These are phyloP conservation scores for Acanthiza pusilla DNA, from an alignment of 2,797 vertebrate species.

Conservation along the genomic window DNA sequence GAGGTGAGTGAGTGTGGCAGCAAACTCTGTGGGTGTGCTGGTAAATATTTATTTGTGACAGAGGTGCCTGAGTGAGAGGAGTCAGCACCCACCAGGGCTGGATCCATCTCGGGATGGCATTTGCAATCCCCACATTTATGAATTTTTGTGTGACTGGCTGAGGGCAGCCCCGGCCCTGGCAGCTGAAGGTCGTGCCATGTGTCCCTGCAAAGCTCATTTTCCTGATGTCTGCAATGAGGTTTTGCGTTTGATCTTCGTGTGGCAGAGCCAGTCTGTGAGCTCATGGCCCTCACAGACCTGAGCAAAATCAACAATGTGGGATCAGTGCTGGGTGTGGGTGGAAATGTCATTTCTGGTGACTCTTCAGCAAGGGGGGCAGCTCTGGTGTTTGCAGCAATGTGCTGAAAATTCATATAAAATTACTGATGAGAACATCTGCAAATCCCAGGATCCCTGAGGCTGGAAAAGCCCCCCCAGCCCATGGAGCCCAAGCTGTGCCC, in stretches of 20 bases:
- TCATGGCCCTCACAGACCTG: neutral
- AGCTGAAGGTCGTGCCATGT: constrained; percentile 4
- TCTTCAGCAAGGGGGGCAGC: too few relatives aligned
- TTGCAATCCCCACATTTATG: constrained; percentile 7
- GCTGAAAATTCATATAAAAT: neutral
- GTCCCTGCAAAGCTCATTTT: neutral
- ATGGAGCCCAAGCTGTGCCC: accelerated
- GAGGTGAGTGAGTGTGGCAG: neutral
- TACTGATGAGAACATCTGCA: neutral
- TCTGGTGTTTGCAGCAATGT: neutral
- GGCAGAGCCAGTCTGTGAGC: neutral
- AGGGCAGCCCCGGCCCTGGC: neutral
- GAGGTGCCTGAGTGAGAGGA: neutral
- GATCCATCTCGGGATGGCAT: neutral
- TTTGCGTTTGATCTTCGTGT: neutral
- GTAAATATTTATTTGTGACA: constrained; percentile 26
- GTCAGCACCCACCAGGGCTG: neutral
- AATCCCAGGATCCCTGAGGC: neutral
- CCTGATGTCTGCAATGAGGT: neutral
- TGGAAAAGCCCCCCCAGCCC: neutral
- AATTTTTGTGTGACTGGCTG: constrained; percentile 16
- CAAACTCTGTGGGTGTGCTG: neutral
- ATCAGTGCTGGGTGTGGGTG: accelerated
- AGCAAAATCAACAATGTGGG: neutral
- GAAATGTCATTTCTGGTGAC: neutral